Evolutionary conservation across 2,797 vertebrate genomes (phyloP).

Genomic region (Megalops cyprinoides): DNA sequence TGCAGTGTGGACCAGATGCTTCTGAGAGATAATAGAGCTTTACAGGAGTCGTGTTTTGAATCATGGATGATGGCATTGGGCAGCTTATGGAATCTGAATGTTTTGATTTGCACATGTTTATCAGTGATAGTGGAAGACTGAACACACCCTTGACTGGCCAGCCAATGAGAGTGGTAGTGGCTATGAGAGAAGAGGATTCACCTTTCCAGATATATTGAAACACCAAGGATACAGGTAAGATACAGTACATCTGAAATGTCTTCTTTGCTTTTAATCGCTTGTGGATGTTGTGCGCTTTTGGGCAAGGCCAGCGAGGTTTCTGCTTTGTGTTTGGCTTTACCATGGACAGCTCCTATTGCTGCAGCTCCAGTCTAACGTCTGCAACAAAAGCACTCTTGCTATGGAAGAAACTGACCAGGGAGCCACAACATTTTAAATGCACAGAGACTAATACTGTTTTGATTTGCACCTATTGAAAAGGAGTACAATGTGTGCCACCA

Average conservation of each 20-base stretch:
- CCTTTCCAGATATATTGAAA: conserved; percentile 39
- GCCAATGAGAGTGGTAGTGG: conserved; percentile 39
- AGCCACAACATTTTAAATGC: neutral
- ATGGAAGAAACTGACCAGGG: neutral
- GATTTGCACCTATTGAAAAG: neutral
- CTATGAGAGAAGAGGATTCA: conserved; percentile 45
- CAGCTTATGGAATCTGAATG: conserved; percentile 39
- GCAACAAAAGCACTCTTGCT: neutral
- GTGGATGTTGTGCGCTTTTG: too few relatives aligned
- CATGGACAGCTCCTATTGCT: conserved; percentile 79
- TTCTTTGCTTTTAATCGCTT: neutral
- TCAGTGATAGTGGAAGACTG: conserved; percentile 45
- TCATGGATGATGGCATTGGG: conserved; percentile 49
- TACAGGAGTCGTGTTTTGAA: conserved; percentile 52
- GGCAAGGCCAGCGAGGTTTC: neutral
- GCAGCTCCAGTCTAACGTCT: neutral
- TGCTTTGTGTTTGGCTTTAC: conserved; percentile 49
- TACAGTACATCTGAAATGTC: neutral
- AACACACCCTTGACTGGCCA: conserved; percentile 38
- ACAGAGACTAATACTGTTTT: neutral
- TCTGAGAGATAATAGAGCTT: conserved; percentile 54
- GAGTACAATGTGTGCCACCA: neutral
- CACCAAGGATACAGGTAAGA: conserved; percentile 65
- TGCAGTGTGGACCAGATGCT: conserved; percentile 39
- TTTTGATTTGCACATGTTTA: conserved; percentile 52